Evolutionary conservation across 2,888 invertebrate species (phyloP), one percentile per base, ranked within the genome.

Genomic region (Thysanoteuthis rhombus): DNA sequence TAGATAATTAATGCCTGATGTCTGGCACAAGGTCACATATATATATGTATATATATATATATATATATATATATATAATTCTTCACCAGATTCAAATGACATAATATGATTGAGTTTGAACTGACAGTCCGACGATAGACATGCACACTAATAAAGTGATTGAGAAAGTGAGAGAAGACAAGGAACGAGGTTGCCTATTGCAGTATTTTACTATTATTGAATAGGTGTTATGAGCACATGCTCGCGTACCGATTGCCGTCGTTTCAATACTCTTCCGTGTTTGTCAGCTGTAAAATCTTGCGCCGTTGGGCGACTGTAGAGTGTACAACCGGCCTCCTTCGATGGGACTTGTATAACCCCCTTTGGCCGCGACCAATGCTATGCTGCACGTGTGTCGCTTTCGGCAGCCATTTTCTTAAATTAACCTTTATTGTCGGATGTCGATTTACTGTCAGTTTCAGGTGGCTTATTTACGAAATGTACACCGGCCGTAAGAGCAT

Each of bases 321-420:
- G n/a, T 75, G 75, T 75, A 75, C 10, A n/a, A 75, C 16, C n/a
- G 75, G n/a, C 75, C 75, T 75, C 75, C 10, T 75, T 75, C 75
- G 75, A 75, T 75, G n/a, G n/a, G 75, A 75, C 75, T n/a, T 75
- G 75, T 75, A 75, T 75, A 75, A 75, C 12, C 75, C n/a, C 75
- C 75, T 75, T n/a, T 75, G 75, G 75, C 75, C n/a, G n/a, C 75
- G 75, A n/a, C n/a, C 75, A n/a, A 75, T 75, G 36, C 75, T 75
- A 75, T 75, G 75, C 75, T 75, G 75, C 75, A 75, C 75, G n/a
- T 75, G 75, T 75, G 75, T 75, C n/a, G n/a, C 75, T 75, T 75
- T 75, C n/a, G n/a, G 75, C 75, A 19, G 75, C n/a, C 75, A 75
- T 75, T 75, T 75, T 75, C 75, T 75, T 36, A 75, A 75, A 75